A percentile compares a stretch with the other conserved stretches of the same genome.
These are phyloP conservation scores for Acanthopleura granulata DNA, from an alignment of 2,888 invertebrate species.

Conservation along the genomic window DNA sequence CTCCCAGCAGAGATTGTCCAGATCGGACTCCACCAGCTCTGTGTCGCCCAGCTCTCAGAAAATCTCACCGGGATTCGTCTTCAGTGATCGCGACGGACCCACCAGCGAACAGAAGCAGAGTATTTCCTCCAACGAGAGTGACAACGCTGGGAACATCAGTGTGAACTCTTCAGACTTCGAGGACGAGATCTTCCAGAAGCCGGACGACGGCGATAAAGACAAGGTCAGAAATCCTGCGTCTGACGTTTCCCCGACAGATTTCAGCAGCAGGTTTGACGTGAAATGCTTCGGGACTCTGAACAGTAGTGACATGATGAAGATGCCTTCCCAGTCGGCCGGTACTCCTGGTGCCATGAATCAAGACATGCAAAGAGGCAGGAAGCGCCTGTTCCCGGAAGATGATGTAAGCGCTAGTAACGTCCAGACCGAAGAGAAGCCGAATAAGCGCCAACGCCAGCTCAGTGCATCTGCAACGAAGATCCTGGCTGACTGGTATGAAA, in stretches of 20 bases:
- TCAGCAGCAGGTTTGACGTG: background rate
- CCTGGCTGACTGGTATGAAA: slow-evolving; percentile 50
- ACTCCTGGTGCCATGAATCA: background rate
- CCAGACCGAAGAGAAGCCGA: background rate
- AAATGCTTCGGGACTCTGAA: background rate
- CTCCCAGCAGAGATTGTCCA: background rate
- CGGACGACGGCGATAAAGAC: background rate
- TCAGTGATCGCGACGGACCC: background rate
- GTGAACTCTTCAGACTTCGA: slow-evolving; percentile 16
- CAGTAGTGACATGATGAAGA: background rate
- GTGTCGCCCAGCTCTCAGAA: too few species aligned
- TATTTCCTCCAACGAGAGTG: background rate
- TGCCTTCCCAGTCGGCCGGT: background rate
- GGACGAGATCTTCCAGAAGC: background rate
- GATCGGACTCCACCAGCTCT: background rate
- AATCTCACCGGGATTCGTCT: background rate
- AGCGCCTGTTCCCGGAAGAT: background rate
- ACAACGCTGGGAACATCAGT: background rate
- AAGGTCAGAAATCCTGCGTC: background rate
- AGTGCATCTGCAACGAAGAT: slow-evolving; percentile 39
- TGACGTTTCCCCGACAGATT: background rate
- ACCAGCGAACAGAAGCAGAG: background rate
- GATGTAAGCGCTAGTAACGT: background rate
- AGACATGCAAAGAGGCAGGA: background rate
- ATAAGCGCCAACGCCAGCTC: slow-evolving; percentile 23